Percentiles rank a stretch among this genome's conserved stretches.
Evolutionary conservation across 1,140 invertebrate genomes (phyloP).

Genomic region (Listronotus oregonensis): DNA sequence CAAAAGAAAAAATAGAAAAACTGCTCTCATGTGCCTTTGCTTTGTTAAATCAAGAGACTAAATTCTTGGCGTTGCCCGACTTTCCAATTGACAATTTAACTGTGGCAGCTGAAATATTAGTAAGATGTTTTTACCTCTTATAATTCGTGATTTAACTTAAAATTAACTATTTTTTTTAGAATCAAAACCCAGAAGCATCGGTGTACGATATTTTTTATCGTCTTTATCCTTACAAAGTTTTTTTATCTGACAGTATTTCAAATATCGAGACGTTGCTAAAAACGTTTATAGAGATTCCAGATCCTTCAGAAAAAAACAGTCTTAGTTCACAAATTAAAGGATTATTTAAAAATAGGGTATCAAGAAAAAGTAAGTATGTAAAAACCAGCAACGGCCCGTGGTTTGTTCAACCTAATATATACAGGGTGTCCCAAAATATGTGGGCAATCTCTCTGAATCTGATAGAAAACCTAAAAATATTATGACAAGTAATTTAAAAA

Average conservation of each 20-base stretch:
- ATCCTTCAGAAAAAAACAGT: not conserved
- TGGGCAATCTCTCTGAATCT: no score
- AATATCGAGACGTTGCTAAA: conserved; percentile 41
- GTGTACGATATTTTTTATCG: conserved; percentile 71
- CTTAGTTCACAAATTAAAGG: conserved; percentile 10
- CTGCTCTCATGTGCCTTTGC: conserved; percentile 78
- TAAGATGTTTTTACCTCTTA: conserved; percentile 55
- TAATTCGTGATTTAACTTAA: not conserved
- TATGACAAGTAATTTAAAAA: no score
- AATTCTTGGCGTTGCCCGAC: conserved; percentile 78
- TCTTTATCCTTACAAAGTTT: conserved; percentile 82
- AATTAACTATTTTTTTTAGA: conserved; percentile 67
- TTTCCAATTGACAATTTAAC: conserved; percentile 87
- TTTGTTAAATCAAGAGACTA: conserved; percentile 72
- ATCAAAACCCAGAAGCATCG: conserved; percentile 68
- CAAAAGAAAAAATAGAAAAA: conserved; percentile 65
- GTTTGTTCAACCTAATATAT: no score
- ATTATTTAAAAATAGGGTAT: conserved; percentile 3
- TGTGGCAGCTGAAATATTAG: conserved; percentile 73
- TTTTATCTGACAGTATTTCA: conserved; percentile 72
- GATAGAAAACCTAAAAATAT: no score
- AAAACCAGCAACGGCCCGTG: no score
- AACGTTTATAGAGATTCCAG: conserved; percentile 36
- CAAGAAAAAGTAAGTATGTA: conserved; percentile 18
- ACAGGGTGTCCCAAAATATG: no score